phyloP scores from a whole-genome alignment of 1,140 invertebrate species.

The Mycetomoellerius zeteki region DNA sequence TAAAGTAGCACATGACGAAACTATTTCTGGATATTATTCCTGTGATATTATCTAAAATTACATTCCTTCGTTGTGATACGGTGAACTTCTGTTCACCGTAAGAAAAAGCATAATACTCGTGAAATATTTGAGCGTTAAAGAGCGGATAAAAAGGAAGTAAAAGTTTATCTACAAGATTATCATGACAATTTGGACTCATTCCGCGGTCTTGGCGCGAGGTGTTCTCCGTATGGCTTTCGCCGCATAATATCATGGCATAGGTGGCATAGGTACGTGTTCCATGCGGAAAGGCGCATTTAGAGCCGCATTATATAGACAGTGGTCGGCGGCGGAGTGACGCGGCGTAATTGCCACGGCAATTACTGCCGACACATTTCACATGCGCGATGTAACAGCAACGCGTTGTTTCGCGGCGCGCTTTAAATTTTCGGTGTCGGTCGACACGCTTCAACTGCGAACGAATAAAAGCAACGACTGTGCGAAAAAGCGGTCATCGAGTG shows the following conservation, averaged over 20 bases:
- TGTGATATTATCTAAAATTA: neutral
- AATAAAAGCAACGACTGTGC: slow-evolving; percentile 35
- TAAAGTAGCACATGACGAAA: neutral
- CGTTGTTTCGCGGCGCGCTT: slow-evolving; percentile 48
- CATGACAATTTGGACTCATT: slow-evolving; percentile 53
- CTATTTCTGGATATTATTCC: neutral
- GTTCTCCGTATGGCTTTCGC: neutral
- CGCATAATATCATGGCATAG: slow-evolving; percentile 39
- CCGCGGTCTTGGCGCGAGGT: slow-evolving; percentile 38
- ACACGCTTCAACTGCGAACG: slow-evolving; percentile 58
- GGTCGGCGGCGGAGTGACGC: slow-evolving; percentile 68
- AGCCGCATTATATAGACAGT: slow-evolving; percentile 72
- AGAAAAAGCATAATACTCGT: neutral
- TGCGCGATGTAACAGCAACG: slow-evolving; percentile 54
- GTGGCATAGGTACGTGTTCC: neutral
- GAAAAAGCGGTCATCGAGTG: slow-evolving; percentile 40
- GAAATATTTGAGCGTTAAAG: slow-evolving; percentile 26
- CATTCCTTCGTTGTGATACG: neutral
- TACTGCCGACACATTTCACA: slow-evolving; percentile 76
- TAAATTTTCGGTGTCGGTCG: slow-evolving; percentile 62
- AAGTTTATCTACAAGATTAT: slow-evolving; percentile 56
- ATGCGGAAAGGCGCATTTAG: slow-evolving; percentile 69
- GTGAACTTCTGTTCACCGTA: neutral
- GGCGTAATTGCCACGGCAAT: slow-evolving; percentile 76
- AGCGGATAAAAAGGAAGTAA: neutral